These are phyloP conservation scores for Crematogaster levior DNA, from an alignment of 2,888 invertebrate genomes.

Conservation along the genomic window DNA sequence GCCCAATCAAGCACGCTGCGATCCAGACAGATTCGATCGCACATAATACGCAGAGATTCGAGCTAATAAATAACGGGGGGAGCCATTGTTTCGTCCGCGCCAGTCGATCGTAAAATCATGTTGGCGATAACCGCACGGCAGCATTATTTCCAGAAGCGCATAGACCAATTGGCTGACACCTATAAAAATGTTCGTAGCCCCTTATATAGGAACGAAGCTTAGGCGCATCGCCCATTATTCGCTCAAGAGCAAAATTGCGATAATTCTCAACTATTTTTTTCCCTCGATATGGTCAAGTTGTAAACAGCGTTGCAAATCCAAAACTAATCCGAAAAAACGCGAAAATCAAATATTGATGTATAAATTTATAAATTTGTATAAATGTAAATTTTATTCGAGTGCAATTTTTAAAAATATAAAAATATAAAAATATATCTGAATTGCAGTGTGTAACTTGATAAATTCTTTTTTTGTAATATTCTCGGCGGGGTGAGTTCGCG, in stretches of 20 bases:
- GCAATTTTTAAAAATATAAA: not conserved
- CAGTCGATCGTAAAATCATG: constrained; percentile 71
- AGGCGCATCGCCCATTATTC: not conserved
- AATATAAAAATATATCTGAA: not conserved
- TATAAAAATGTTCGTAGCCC: constrained; percentile 25
- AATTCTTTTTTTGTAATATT: not conserved
- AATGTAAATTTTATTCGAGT: not conserved
- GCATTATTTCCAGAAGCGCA: constrained; percentile 74
- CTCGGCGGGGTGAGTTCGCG: not conserved
- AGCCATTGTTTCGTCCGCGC: constrained; percentile 76
- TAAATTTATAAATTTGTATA: too few relatives aligned
- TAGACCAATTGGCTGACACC: constrained; percentile 42
- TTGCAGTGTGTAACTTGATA: not conserved
- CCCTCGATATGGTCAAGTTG: not conserved
- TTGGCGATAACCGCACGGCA: constrained; percentile 61
- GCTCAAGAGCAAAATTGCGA: not conserved
- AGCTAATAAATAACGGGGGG: constrained; percentile 79
- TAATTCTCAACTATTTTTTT: not conserved
- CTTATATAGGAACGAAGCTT: not conserved
- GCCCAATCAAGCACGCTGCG: constrained; percentile 41
- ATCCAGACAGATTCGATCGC: constrained; percentile 67
- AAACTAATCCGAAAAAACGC: not conserved
- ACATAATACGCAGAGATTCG: constrained; percentile 76
- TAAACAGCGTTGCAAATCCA: not conserved
- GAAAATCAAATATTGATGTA: not conserved